phyloP scores from a whole-genome alignment of 1,140 invertebrate genomes.

The Kradibia gibbosae region DNA sequence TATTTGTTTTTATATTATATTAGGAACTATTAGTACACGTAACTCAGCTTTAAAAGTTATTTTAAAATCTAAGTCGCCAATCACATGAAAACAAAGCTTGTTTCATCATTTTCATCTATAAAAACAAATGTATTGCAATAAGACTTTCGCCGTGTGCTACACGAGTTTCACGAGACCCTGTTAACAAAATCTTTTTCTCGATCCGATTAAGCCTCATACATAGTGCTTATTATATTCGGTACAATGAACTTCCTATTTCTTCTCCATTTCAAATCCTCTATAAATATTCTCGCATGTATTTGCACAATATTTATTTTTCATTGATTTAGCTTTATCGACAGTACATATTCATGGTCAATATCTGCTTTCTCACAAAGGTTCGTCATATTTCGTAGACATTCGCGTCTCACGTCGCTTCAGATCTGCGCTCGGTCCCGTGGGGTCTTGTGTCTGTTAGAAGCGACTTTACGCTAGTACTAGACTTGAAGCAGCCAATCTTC shows the following conservation, averaged over 20 bases:
- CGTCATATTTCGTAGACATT: not conserved
- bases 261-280: constrained; percentile 8
- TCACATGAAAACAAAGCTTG: constrained; percentile 44
- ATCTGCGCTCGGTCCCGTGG: not conserved
- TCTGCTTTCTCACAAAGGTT: not conserved
- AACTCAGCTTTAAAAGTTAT: constrained; percentile 43
- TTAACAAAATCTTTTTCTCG: constrained; percentile 12
- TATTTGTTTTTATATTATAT: constrained; percentile 29
- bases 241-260: constrained; percentile 11
- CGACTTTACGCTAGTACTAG: not conserved
- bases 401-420: constrained; percentile 19
- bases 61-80: constrained; percentile 49
- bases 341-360: not conserved
- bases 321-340: not conserved
- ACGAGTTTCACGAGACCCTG: constrained; percentile 7
- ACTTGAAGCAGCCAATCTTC: constrained; percentile 57
- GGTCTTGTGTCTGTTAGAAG: not conserved
- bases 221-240: not conserved
- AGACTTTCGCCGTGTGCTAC: constrained; percentile 23
- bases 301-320: constrained; percentile 36
- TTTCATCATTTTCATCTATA: constrained; percentile 22
- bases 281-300: constrained; percentile 16
- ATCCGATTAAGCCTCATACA: constrained; percentile 15
- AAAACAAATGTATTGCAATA: constrained; percentile 42
- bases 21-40: constrained; percentile 51